A percentile compares a stretch with the other conserved stretches of the same genome.
Evolutionary conservation across 2,888 invertebrate genomes (phyloP).

Genomic region (Acanthococcus lagerstroemiae): DNA sequence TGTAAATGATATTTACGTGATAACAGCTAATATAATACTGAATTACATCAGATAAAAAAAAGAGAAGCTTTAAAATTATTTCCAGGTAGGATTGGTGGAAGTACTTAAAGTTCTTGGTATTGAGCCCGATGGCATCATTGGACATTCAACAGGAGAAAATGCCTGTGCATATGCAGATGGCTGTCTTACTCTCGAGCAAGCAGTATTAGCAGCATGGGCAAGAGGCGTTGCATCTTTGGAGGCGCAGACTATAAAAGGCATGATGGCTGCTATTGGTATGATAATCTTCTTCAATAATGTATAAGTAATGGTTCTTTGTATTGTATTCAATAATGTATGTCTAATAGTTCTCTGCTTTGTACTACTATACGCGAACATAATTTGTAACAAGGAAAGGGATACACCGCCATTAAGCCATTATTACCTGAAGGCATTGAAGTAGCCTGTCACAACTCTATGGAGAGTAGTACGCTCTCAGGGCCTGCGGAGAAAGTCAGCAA

Average conservation of each 20-base stretch:
- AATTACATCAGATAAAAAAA: no score
- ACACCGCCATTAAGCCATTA: slow-evolving; percentile 37
- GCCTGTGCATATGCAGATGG: slow-evolving; percentile 57
- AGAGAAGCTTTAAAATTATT: no score
- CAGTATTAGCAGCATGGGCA: slow-evolving; percentile 51
- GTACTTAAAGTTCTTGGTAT: slow-evolving; percentile 52
- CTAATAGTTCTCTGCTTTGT: no score
- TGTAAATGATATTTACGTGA: no score
- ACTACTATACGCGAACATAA: no score
- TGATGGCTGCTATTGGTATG: slow-evolving; percentile 48
- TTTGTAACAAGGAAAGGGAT: slow-evolving; percentile 38
- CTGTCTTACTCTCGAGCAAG: slow-evolving; percentile 51
- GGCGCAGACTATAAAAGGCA: slow-evolving; percentile 42
- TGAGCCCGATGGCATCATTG: slow-evolving; percentile 62
- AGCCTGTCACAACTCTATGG: slow-evolving; percentile 69
- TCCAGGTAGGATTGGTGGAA: slow-evolving; percentile 54
- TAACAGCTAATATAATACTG: no score
- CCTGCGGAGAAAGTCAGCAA: slow-evolving; percentile 53
- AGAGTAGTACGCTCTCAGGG: slow-evolving; percentile 70
- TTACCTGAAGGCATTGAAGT: slow-evolving; percentile 54
- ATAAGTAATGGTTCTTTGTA: no score
- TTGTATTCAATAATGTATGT: no score
- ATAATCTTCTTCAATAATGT: background rate
- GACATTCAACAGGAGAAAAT: slow-evolving; percentile 55
- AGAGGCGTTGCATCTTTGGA: slow-evolving; percentile 46